Evolutionary conservation across 2,888 invertebrate genomes (phyloP).

Genomic region (Eucera pruinosa): DNA sequence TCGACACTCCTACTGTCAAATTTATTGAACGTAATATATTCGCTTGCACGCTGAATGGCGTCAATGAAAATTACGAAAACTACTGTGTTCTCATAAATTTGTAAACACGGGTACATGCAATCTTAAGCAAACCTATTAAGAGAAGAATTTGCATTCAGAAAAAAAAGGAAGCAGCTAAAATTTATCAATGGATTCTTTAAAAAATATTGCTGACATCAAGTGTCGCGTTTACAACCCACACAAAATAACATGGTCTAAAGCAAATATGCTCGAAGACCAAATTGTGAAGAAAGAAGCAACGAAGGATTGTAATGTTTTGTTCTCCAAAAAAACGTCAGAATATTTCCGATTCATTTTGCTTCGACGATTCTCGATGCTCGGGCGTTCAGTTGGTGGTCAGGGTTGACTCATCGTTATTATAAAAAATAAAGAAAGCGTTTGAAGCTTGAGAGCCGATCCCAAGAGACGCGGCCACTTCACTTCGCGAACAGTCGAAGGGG

Average conservation of each 20-base stretch:
- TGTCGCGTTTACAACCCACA: conserved; percentile 21
- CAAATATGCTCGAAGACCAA: conserved; percentile 30
- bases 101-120: neutral
- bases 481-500: conserved; percentile 10
- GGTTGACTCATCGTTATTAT: conserved; percentile 49
- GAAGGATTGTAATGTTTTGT: conserved; percentile 16
- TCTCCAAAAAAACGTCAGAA: conserved; percentile 14
- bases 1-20: conserved; percentile 45
- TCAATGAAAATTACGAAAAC: conserved; percentile 19
- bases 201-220: neutral
- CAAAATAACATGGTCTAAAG: conserved; percentile 15
- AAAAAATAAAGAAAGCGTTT: conserved; percentile 44
- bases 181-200: no score
- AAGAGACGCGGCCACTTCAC: conserved; percentile 39
- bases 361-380: conserved; percentile 29
- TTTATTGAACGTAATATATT: conserved; percentile 50
- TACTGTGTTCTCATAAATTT: conserved; percentile 3
- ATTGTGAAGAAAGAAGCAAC: neutral
- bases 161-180: no score
- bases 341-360: conserved; percentile 31
- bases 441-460: conserved; percentile 20
- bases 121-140: neutral
- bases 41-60: neutral
- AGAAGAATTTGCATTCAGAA: no score
- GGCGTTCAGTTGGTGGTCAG: conserved; percentile 13